Evolutionary conservation across 2,113 vertebrate species (phyloP).

Genomic region (Larimichthys crocea): DNA sequence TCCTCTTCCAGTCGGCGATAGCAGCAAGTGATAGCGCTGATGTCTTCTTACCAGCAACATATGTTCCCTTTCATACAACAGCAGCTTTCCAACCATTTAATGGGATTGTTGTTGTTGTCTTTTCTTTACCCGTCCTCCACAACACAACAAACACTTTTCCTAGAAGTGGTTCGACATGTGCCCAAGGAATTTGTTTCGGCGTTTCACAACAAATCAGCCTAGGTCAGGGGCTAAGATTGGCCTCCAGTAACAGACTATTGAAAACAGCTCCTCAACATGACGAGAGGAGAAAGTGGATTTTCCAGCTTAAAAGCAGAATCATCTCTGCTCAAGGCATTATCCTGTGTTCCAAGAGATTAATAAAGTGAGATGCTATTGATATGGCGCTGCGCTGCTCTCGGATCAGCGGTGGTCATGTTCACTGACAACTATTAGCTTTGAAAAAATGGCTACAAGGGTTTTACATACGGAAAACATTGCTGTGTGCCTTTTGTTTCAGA

Average conservation of each 20-base stretch:
- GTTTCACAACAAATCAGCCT: constrained; percentile 77
- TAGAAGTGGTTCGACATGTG: constrained; percentile 78
- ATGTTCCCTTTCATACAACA: constrained; percentile 78
- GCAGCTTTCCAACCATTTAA: constrained; percentile 78
- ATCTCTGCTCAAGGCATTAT: constrained; percentile 79
- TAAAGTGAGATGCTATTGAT: constrained; percentile 83
- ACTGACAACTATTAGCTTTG: constrained; percentile 36
- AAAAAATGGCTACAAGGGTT: constrained; percentile 17
- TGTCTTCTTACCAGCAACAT: constrained; percentile 73
- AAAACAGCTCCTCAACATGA: constrained; percentile 63
- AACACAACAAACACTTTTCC: constrained; percentile 78
- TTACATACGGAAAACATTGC: constrained; percentile 15
- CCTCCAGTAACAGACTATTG: constrained; percentile 76
- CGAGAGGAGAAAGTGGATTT: constrained; percentile 78
- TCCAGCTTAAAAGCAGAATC: constrained; percentile 80
- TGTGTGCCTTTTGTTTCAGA: constrained; percentile 28
- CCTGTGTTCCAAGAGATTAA: constrained; percentile 82
- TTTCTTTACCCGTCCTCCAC: constrained; percentile 40
- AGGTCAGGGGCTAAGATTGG: constrained; percentile 84
- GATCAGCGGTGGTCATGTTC: constrained; percentile 62
- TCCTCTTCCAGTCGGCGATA: constrained; percentile 68
- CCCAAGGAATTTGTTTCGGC: constrained; percentile 74
- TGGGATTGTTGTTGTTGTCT: constrained; percentile 81
- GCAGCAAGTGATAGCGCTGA: constrained; percentile 67
- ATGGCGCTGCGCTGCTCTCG: constrained; percentile 46